phyloP scores from a whole-genome alignment of 2,113 vertebrate genomes.

The Rhineura floridana region DNA sequence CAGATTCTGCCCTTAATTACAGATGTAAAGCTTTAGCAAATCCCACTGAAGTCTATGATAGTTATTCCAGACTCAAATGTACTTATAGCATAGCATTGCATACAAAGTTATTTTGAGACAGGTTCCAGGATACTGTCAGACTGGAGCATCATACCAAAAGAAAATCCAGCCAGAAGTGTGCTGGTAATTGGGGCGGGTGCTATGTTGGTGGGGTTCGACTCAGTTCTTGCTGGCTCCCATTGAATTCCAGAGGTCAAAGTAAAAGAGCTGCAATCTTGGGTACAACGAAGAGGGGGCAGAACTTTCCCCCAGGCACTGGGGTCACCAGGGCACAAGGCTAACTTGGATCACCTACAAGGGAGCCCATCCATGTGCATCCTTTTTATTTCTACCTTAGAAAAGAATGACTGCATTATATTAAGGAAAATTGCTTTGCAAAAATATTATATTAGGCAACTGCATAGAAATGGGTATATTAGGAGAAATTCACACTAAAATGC shows the following conservation, averaged over 20 bases:
- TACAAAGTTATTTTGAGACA: neutral
- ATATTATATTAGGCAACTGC: too few relatives aligned
- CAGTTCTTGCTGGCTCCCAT: neutral
- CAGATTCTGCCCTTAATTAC: conserved; percentile 26
- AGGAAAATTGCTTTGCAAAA: too few relatives aligned
- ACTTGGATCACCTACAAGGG: too few relatives aligned
- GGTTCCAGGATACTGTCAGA: neutral
- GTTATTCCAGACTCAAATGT: neutral
- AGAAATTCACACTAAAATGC: too few relatives aligned
- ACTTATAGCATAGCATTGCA: neutral
- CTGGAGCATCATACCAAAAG: neutral
- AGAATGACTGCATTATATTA: too few relatives aligned
- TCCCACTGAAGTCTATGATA: conserved; percentile 1
- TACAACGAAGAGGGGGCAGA: neutral
- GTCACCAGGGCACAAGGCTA: neutral
- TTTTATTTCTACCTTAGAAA: neutral
- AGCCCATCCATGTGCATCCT: too few relatives aligned
- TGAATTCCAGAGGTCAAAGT: neutral
- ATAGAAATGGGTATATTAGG: too few relatives aligned
- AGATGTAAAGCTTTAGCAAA: neutral
- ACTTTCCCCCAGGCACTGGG: too few relatives aligned
- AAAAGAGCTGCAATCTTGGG: neutral
- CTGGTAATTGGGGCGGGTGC: neutral
- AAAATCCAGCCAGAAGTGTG: neutral
- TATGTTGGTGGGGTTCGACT: neutral